A percentile compares a stretch with the other conserved stretches of the same genome.
phyloP scores from a whole-genome alignment of 2,888 invertebrate genomes.

The Chaitophorus viminalis region DNA sequence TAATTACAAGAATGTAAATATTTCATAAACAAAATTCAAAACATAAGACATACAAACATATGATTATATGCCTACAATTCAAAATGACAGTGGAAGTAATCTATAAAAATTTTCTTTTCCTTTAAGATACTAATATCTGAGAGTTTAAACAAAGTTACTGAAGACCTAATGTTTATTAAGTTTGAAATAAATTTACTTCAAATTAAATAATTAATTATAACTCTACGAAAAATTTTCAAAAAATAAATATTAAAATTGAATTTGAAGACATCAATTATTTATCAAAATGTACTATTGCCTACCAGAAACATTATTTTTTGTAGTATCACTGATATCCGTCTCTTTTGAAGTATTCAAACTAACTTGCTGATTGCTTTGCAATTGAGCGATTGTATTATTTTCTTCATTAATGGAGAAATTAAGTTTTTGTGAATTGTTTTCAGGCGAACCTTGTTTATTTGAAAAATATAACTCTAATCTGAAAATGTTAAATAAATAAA shows the following conservation, averaged over 20 bases:
- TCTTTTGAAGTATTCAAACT: conserved; percentile 29
- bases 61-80: too few relatives aligned
- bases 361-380: conserved; percentile 40
- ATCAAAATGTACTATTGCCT: background rate
- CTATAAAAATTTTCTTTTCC: too few relatives aligned
- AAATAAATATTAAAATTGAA: background rate
- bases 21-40: too few relatives aligned
- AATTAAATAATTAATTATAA: background rate
- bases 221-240: background rate
- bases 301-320: conserved; percentile 18
- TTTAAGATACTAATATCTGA: background rate
- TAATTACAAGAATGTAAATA: too few relatives aligned
- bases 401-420: conserved; percentile 44
- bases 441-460: conserved; percentile 30
- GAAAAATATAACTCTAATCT: conserved; percentile 53
- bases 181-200: background rate
- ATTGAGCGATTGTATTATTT: conserved; percentile 46
- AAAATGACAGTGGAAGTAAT: too few relatives aligned
- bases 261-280: background rate
- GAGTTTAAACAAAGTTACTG: too few relatives aligned
- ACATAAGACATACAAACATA: too few relatives aligned
- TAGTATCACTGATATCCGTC: conserved; percentile 29
- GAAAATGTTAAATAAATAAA: background rate
- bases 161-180: too few relatives aligned
- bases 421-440: conserved; percentile 3